Evolutionary conservation across 2,888 invertebrate species (phyloP).

Genomic region (Pantelozetes paolii): DNA sequence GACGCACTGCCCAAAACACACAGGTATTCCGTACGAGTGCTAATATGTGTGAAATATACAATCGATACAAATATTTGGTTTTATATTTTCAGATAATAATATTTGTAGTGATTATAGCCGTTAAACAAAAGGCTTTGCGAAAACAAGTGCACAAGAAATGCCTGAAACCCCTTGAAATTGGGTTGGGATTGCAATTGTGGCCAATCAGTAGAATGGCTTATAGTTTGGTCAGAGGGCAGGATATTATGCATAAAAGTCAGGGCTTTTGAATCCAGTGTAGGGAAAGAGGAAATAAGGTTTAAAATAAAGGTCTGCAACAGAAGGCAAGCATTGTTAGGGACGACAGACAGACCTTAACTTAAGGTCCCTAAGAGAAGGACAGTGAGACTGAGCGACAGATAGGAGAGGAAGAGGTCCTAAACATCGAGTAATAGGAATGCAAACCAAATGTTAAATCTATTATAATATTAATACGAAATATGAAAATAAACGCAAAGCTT

Average conservation of each 20-base stretch:
- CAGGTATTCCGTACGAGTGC: conserved; percentile 5
- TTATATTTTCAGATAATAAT: not conserved
- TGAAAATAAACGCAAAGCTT: conserved; percentile 2
- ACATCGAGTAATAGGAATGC: not conserved
- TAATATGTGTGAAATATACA: not conserved
- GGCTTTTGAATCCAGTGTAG: not conserved
- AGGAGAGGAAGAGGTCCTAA: not conserved
- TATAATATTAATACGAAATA: not conserved
- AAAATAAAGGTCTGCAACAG: conserved; percentile 28
- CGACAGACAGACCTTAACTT: not conserved
- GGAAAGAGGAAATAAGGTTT: conserved; percentile 19
- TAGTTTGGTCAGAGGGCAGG: conserved; percentile 19
- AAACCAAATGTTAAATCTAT: not conserved
- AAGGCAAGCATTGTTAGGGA: conserved; percentile 7
- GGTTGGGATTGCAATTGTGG: not conserved
- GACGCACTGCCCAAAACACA: conserved; percentile 23
- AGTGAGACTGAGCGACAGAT: not conserved
- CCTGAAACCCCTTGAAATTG: conserved; percentile 23
- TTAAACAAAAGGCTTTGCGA: not conserved
- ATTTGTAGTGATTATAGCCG: not conserved
- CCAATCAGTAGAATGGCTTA: not conserved
- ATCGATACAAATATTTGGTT: not conserved
- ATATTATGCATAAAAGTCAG: conserved; percentile 34
- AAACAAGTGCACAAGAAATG: not conserved
- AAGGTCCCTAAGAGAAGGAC: not conserved